Evolutionary conservation across 2,113 vertebrate species (phyloP), one percentile per base, ranked within the genome.

Genomic region (Cyanistes caeruleus): DNA sequence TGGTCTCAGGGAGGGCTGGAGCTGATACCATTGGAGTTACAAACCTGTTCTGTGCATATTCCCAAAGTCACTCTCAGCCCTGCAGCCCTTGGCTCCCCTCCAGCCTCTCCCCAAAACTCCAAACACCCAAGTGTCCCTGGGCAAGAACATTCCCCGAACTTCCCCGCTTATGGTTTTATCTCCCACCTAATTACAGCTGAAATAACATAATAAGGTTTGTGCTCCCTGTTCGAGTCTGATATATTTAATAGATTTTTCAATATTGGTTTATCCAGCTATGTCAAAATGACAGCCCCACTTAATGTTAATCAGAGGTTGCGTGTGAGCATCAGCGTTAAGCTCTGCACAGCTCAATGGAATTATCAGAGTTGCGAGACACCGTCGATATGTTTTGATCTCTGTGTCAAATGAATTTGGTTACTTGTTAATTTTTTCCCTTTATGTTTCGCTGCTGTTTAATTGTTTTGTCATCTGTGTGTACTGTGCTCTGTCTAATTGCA

Each of bases 301-400:
- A 98, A 93, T 96, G 97, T 96, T 98, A 97, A 98, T 98, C 98
- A 97, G 95, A 73, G 91, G 89, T 91, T 95, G 91, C 15, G 33
- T 72, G 89, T 92, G 92, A 96, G 89, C 97, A 96, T 96, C 96
- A 95, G 60, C 75, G 64, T 31, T 93, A 70, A 97, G 92, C 96
- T 96, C 95, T 51, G 64, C 87, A 79, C 56, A 87, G 95, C 96
- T 97, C 97, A 95, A 90, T 91, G 89, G 96, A 97, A 97, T 97
- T 97, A 97, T 92, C 89, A 91, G 94, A 95, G 92, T 68, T 93
- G 89, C 4, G 73, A 97, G 97, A 94, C 92, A 95, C 82, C 77
- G 75, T 98, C 97, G 76, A 98, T 97, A 97, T 97, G 95, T 97
- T 98, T 98, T 98, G 97, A 97, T 98, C 97, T 92, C 87, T 90